A percentile compares a stretch with the other conserved stretches of the same genome.
These are phyloP conservation scores for Manacus vitellinus DNA, from an alignment of 2,113 vertebrate species.

Conservation along the genomic window DNA sequence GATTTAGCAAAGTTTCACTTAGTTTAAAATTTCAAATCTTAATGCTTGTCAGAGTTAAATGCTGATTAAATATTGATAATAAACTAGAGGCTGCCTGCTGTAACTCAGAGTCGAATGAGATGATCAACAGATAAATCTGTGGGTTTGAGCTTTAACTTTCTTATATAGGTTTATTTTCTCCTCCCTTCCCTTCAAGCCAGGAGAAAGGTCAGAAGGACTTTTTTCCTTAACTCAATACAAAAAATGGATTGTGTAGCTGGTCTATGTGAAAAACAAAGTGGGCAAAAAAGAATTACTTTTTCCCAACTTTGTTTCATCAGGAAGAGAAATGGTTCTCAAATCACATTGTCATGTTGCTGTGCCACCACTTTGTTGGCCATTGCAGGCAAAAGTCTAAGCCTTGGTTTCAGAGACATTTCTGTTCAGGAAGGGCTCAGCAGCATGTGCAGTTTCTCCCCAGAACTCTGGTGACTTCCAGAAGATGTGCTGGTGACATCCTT, in stretches of 20 bases:
- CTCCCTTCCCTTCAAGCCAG: neutral
- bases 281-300: neutral
- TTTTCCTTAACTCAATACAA: neutral
- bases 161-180: neutral
- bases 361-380: accelerated
- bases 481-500: neutral
- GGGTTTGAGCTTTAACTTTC: neutral
- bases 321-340: neutral
- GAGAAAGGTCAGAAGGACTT: neutral
- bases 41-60: conserved; percentile 48
- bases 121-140: conserved; percentile 33
- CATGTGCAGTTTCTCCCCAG: neutral
- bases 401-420: neutral
- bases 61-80: conserved; percentile 53
- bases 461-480: neutral
- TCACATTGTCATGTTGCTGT: accelerated
- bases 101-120: neutral
- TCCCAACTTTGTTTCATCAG: neutral
- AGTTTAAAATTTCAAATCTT: conserved; percentile 44
- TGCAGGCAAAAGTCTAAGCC: neutral
- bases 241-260: neutral
- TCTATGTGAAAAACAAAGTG: neutral
- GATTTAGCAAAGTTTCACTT: conserved; percentile 46
- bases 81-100: conserved; percentile 2
- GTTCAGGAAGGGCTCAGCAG: neutral